A percentile compares a stretch with the other conserved stretches of the same genome.
These are phyloP conservation scores for Varecia variegata DNA, from an alignment of 2,797 vertebrate genomes.

Conservation along the genomic window DNA sequence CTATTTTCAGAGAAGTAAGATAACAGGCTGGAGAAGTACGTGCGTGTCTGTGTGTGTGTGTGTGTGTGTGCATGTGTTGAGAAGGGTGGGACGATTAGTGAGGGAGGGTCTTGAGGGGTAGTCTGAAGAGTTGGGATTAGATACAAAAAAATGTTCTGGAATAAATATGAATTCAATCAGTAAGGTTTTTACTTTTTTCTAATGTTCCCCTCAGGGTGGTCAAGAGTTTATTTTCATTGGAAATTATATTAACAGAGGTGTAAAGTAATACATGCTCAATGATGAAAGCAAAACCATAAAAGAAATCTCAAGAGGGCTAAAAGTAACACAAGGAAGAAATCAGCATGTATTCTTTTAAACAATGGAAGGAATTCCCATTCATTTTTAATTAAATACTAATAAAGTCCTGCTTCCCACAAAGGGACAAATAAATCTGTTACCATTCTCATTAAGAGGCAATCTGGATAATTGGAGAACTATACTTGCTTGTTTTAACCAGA, in stretches of 20 bases:
- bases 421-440: neutral
- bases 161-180: neutral
- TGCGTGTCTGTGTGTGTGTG: neutral
- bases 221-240: slow-evolving; percentile 27
- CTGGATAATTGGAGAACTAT: neutral
- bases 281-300: slow-evolving; percentile 36
- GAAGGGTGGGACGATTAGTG: neutral
- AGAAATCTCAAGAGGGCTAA: slow-evolving; percentile 38
- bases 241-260: slow-evolving; percentile 7
- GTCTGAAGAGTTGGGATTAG: neutral
- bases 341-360: neutral
- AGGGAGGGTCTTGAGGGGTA: neutral
- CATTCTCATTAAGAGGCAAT: neutral
- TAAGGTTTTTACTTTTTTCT: neutral
- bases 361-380: slow-evolving; percentile 11
- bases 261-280: neutral
- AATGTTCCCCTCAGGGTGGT: neutral
- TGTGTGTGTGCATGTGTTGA: neutral
- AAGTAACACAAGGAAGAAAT: slow-evolving; percentile 9
- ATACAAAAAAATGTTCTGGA: neutral
- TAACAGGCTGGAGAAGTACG: neutral
- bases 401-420: slow-evolving; percentile 9
- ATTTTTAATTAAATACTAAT: slow-evolving; percentile 43
- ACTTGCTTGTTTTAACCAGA: neutral
- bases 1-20: neutral